Evolutionary conservation across 2,888 invertebrate genomes (phyloP).

Genomic region (Rhaphigaster nebulosa): DNA sequence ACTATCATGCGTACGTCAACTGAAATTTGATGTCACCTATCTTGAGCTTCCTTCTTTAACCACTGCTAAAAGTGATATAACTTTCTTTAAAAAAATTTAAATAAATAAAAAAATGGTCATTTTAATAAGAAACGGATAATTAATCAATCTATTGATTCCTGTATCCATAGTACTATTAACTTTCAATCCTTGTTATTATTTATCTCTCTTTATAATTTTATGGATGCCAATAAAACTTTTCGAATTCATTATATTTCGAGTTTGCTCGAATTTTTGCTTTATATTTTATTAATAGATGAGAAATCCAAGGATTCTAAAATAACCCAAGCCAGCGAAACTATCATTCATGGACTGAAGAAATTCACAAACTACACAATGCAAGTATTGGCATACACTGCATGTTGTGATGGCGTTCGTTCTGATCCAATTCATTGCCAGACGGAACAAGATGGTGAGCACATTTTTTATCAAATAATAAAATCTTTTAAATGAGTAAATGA

Average conservation of each 20-base stretch:
- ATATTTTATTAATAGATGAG: constrained; percentile 77
- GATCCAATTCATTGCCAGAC: constrained; percentile 92
- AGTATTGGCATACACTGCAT: constrained; percentile 93
- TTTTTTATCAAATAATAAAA: constrained; percentile 14
- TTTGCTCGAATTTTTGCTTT: background rate
- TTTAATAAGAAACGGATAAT: too few species aligned
- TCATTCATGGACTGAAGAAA: constrained; percentile 92
- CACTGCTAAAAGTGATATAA: too few species aligned
- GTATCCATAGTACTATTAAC: too few species aligned
- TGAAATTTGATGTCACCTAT: too few species aligned
- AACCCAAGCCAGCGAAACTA: constrained; percentile 92
- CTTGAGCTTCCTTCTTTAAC: too few species aligned
- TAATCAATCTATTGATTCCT: too few species aligned
- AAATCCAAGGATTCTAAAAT: constrained; percentile 92
- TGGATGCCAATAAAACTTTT: background rate
- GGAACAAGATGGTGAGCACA: constrained; percentile 89
- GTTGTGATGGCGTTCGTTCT: constrained; percentile 93
- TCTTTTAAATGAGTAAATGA: background rate
- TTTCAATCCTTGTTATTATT: too few species aligned
- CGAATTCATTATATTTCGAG: background rate
- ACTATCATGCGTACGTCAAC: too few species aligned
- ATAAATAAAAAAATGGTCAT: too few species aligned
- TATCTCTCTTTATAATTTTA: background rate
- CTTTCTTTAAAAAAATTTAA: too few species aligned
- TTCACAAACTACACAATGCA: constrained; percentile 98